Evolutionary conservation across 2,113 vertebrate species (phyloP).

Genomic region (Tylochromis polylepis): DNA sequence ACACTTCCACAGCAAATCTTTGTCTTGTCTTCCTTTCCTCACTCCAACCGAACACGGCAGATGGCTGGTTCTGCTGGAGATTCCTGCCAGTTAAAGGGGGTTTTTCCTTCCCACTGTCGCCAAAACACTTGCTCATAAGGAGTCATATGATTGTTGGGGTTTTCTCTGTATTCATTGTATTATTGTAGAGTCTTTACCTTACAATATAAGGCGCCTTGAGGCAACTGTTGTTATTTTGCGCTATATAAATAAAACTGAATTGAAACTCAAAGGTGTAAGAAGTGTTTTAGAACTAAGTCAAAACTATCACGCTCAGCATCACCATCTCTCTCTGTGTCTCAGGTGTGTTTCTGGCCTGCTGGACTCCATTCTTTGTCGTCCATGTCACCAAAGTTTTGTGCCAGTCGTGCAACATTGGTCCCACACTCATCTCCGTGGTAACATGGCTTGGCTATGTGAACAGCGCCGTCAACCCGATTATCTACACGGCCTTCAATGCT

Average conservation of each 20-base stretch:
- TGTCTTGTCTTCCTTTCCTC: background rate
- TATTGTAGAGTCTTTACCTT: background rate
- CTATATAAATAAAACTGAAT: background rate
- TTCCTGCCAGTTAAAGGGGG: background rate
- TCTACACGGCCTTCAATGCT: constrained; percentile 73
- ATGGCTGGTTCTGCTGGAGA: background rate
- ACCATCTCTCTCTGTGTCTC: background rate
- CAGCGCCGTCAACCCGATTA: constrained; percentile 75
- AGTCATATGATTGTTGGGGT: background rate
- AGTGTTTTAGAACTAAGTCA: too few species aligned
- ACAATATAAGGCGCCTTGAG: background rate
- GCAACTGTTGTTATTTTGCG: background rate
- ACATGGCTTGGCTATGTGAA: constrained; percentile 79
- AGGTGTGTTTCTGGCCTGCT: constrained; percentile 76
- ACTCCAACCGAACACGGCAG: background rate
- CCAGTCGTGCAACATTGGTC: constrained; percentile 60
- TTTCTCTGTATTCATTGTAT: background rate
- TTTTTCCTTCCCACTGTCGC: background rate
- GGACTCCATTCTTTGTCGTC: constrained; percentile 76
- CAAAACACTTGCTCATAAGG: background rate
- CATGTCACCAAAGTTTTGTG: constrained; percentile 73
- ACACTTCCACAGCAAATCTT: background rate
- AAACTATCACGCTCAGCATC: too few species aligned
- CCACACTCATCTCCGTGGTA: constrained; percentile 71
- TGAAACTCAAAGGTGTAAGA: background rate